Evolutionary conservation across 2,113 vertebrate genomes (phyloP), one percentile per base, ranked within the genome.

Genomic region (Sisor rabdophorus): DNA sequence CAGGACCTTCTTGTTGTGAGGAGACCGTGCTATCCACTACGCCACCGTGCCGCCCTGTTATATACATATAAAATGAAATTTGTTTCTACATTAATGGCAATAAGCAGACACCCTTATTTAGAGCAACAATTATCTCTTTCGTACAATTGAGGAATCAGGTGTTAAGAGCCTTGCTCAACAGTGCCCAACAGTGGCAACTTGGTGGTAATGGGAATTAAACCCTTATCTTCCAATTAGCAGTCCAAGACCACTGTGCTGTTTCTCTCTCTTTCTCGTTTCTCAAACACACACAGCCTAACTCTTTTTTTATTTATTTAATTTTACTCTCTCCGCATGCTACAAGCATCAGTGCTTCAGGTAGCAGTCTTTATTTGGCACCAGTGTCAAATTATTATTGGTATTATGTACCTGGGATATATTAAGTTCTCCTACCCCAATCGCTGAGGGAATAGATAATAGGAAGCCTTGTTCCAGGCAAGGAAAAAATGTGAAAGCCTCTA

Each of bases 361-460:
- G 55, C 44, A 59, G 22, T 17, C 52, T 73, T 73, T 75, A 78
- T 68, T 78, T 52, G 63, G 50, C 24, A 30, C 72, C 32, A 40
- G 47, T 64, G 60, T 70, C 53, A 78, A 77, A 81, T 79, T 53
- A 69, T 81, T 83, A 81, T 76, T 80, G 79, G 83, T 81, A 78
- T 44, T 15, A 28, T 15, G 48, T 81, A 83, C 81, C 78, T 83
- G 79, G 71, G 47, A 76, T 75, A 75, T 80, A 83, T 81, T 13
- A 71, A 80, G 59, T 61, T 75, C 48, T 53, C 50, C 58, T 60
- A n/a, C 79, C 64, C 68, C 47, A 53, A 48, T 48, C 55, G 77
- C 79, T 81, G 79, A 81, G 60, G 81, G 65, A 79, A 81, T 77
- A 77, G 69, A 56, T 82, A 78, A 82, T 77, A 79, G 76, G 74